Base-by-base conservation (phyloP, 1,140 invertebrate genomes). In the Brachionus sp. region DNA sequence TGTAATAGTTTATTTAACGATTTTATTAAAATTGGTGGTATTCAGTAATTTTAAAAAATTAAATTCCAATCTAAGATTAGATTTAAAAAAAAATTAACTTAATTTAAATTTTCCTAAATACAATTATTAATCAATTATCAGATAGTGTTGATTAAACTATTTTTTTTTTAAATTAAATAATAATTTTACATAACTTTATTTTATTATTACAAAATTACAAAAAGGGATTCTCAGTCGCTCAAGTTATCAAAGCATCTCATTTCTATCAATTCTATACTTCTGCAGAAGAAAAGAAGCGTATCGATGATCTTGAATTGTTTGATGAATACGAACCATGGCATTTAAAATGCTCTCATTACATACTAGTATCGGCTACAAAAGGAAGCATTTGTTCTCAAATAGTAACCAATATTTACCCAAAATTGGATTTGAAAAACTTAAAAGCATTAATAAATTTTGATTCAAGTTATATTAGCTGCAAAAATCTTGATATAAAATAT, bases 321-420 rank as follows among this genome's bases (percentile, higher is more conserved):
- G 91, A 91, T 86, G 91, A 91, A 85, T 90, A 88, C 86, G 91
- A 91, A 86, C 90, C 91, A 84, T 90, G 88, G 86, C 88, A 90
- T 85, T 86, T 90, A 33, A 91, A 90, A 83, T 91, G 90, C 85
- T 84, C 85, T n/a, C 91, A 91, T 86, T 91, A 91, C 85, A 86
- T 89, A 37, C 80, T 91, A 2, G 66, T 89, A 35, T 25, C 64
- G 10, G 57, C 42, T 16, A 12, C 62, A 4, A 75, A 57, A 73
- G 42, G 68, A 73, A 16, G 46, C 57, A 57, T 13, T 42, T 75
- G 29, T 33, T 23, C 64, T 16, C n/a, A 64, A 73, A 57, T 53
- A 23, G 2, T 73, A 1, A 70, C 19, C 75, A 62, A 83, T 33
- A 16, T 66, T 6, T 68, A 83, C 19, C 3, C 80, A 33, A 35